A percentile compares a stretch with the other conserved stretches of the same genome.
These are phyloP conservation scores for Proctacanthus coquilletti DNA, from an alignment of 1,140 invertebrate species.

Conservation along the genomic window DNA sequence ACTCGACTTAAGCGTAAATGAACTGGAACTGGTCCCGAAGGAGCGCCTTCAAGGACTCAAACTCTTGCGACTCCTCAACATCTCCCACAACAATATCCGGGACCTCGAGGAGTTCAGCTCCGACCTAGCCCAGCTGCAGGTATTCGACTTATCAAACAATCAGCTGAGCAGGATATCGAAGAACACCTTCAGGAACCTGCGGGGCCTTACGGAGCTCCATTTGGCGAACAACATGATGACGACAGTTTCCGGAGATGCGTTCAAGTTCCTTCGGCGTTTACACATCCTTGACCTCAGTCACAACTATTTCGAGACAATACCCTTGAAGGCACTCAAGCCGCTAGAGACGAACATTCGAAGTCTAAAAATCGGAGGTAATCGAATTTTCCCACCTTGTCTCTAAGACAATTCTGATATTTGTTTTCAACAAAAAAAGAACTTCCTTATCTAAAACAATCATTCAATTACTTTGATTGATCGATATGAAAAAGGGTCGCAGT, in stretches of 20 bases:
- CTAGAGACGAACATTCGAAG: slow-evolving; percentile 67
- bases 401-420: too few relatives aligned
- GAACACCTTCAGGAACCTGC: slow-evolving; percentile 56
- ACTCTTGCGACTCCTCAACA: slow-evolving; percentile 55
- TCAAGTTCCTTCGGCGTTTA: slow-evolving; percentile 62
- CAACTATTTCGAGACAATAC: slow-evolving; percentile 70
- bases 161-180: slow-evolving; percentile 61
- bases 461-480: too few relatives aligned
- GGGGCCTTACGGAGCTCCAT: slow-evolving; percentile 57
- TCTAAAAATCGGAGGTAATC: slow-evolving; percentile 59
- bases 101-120: slow-evolving; percentile 69
- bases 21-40: slow-evolving; percentile 67
- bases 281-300: slow-evolving; percentile 64
- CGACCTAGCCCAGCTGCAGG: slow-evolving; percentile 59
- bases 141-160: slow-evolving; percentile 70
- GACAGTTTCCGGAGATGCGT: slow-evolving; percentile 58
- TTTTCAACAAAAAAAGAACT: too few relatives aligned
- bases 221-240: slow-evolving; percentile 72
- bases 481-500: too few relatives aligned
- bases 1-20: slow-evolving; percentile 69
- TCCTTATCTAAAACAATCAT: too few relatives aligned
- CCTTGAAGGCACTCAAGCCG: slow-evolving; percentile 54
- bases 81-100: slow-evolving; percentile 66
- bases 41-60: slow-evolving; percentile 67
- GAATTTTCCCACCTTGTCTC: too few relatives aligned